Conservation (phyloP, 2,113 vertebrate genomes). For the Aramus guarauna region DNA sequence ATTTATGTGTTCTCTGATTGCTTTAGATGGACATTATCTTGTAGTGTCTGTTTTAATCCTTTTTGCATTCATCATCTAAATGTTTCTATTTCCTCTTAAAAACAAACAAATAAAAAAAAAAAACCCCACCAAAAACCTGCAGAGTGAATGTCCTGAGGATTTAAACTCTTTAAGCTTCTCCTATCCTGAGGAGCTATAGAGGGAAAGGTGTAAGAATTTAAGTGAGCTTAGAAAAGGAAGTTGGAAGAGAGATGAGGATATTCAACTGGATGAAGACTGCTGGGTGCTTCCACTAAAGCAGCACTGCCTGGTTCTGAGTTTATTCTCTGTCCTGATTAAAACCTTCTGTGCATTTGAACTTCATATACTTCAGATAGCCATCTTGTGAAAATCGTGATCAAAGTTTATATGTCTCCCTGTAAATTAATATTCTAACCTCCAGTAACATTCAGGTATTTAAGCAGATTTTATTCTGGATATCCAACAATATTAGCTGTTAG, state of each 20-base stretch:
- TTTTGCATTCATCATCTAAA: background rate
- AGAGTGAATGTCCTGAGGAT: background rate
- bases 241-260: background rate
- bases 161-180: background rate
- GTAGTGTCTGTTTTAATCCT: slow-evolving; percentile 19
- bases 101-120: background rate
- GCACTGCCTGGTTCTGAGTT: background rate
- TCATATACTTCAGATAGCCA: background rate
- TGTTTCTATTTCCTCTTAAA: background rate
- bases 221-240: background rate
- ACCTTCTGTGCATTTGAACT: background rate
- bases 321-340: background rate
- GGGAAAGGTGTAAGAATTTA: background rate
- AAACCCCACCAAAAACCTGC: background rate
- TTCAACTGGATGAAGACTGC: background rate
- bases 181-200: background rate
- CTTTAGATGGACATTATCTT: background rate
- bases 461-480: background rate
- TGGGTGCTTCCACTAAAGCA: background rate
- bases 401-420: background rate
- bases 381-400: background rate
- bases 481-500: background rate
- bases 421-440: background rate
- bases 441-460: background rate
- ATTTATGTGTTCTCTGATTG: slow-evolving; percentile 3